These are phyloP conservation scores for Eulacestoma nigropectus DNA, from an alignment of 2,113 vertebrate genomes.

Conservation along the genomic window DNA sequence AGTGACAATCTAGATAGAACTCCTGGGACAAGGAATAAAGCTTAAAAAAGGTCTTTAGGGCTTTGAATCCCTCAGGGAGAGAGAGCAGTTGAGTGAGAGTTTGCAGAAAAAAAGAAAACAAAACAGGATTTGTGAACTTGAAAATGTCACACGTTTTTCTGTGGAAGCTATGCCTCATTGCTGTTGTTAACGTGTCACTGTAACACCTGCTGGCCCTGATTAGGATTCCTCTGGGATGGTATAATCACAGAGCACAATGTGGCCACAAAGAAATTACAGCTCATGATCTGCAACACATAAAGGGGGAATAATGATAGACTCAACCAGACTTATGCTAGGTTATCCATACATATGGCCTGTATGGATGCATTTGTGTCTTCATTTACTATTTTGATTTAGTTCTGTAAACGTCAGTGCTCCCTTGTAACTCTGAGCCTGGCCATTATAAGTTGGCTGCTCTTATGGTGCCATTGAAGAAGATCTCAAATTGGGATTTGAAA, in stretches of 20 bases:
- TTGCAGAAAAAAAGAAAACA: background rate
- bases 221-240: background rate
- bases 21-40: background rate
- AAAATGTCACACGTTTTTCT: background rate
- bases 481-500: slow-evolving; percentile 4
- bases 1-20: background rate
- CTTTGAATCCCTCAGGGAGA: background rate
- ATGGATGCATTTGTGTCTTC: background rate
- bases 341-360: background rate
- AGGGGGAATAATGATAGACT: slow-evolving; percentile 8
- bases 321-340: background rate
- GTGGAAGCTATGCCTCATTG: background rate
- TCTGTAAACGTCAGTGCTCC: background rate
- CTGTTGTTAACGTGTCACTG: background rate
- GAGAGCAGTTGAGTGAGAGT: background rate
- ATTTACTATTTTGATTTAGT: background rate
- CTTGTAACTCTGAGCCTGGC: background rate
- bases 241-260: slow-evolving; percentile 11
- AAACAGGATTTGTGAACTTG: background rate
- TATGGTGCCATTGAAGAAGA: background rate
- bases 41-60: background rate
- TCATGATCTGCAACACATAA: background rate
- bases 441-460: background rate
- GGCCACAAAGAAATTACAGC: slow-evolving; percentile 6
- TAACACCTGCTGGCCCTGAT: slow-evolving; percentile 8